Percentiles rank a stretch among this genome's conserved stretches.
Conservation (phyloP, 2,797 vertebrate species). For the Arrhamphus sclerolepis region DNA sequence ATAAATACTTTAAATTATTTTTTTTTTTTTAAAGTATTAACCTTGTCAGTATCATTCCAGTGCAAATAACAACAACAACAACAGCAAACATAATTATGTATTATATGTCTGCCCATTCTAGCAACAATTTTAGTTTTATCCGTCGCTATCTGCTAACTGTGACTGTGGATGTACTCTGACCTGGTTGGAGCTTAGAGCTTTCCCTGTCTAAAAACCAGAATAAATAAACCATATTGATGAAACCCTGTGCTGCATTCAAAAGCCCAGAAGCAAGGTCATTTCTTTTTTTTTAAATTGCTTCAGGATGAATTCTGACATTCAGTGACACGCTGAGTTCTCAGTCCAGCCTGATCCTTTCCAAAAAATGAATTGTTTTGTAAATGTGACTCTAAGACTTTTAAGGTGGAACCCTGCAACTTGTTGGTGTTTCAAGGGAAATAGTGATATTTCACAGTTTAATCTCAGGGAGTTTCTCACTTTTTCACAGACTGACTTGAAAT, state of each 20-base stretch:
- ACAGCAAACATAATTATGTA: not conserved
- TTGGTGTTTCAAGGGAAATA: not conserved
- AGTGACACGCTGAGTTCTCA: not conserved
- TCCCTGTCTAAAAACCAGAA: slow-evolving; percentile 21
- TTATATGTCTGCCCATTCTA: not conserved
- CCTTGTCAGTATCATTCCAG: not conserved
- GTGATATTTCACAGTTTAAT: slow-evolving; percentile 42
- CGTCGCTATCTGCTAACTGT: slow-evolving; percentile 19
- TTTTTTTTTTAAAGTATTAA: too few species aligned
- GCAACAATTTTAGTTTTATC: not conserved
- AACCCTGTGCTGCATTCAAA: slow-evolving; percentile 18
- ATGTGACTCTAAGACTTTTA: not conserved
- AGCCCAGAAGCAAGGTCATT: slow-evolving; percentile 6
- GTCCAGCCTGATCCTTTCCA: not conserved
- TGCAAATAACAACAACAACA: slow-evolving; percentile 3
- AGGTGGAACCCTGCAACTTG: slow-evolving; percentile 16
- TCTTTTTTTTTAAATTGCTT: slow-evolving; percentile 37
- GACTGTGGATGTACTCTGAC: slow-evolving; percentile 6
- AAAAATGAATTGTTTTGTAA: too few species aligned
- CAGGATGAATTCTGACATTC: slow-evolving; percentile 22
- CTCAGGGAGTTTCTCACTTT: slow-evolving; percentile 29
- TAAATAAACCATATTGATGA: slow-evolving; percentile 1
- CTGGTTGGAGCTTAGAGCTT: slow-evolving; percentile 10
- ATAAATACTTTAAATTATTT: too few species aligned
- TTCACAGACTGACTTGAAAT: slow-evolving; percentile 46